Conservation (phyloP, 2,113 vertebrate species). For the Leptodactylus fuscus region DNA sequence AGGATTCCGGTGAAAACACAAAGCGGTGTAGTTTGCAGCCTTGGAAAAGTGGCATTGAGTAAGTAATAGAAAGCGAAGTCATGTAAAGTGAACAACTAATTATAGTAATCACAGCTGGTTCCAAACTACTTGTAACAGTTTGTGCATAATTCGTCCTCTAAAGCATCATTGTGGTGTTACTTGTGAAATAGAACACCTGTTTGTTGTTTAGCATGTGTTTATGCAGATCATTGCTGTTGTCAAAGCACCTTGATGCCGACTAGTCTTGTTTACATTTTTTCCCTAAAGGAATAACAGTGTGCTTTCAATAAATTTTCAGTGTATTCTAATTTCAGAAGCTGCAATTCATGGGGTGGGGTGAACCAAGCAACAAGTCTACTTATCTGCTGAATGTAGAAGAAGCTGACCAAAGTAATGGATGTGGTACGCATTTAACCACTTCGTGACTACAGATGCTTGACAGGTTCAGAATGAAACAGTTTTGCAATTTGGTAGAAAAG, state of each 20-base stretch:
- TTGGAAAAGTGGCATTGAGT: slow-evolving; percentile 24
- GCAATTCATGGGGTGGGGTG: slow-evolving; percentile 80
- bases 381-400: slow-evolving; percentile 75
- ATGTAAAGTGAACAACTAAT: slow-evolving; percentile 80
- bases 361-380: slow-evolving; percentile 84
- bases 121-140: slow-evolving; percentile 86
- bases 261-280: slow-evolving; percentile 83
- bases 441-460: not conserved
- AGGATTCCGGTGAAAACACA: not conserved
- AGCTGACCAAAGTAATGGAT: not conserved
- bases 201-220: slow-evolving; percentile 88
- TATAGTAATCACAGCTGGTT: slow-evolving; percentile 89
- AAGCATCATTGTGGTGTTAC: slow-evolving; percentile 81
- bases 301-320: slow-evolving; percentile 82
- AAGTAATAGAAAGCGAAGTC: slow-evolving; percentile 73
- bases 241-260: slow-evolving; percentile 86
- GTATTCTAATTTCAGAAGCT: slow-evolving; percentile 82
- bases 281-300: slow-evolving; percentile 84
- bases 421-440: not conserved
- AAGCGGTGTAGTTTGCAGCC: not conserved
- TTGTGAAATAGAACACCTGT: slow-evolving; percentile 92
- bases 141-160: slow-evolving; percentile 79
- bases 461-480: not conserved
- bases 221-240: slow-evolving; percentile 90
- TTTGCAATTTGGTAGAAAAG: no score